Evolutionary conservation across 2,797 vertebrate species (phyloP), one percentile per base, ranked within the genome.

Genomic region (Myoxocephalus aenaeus): DNA sequence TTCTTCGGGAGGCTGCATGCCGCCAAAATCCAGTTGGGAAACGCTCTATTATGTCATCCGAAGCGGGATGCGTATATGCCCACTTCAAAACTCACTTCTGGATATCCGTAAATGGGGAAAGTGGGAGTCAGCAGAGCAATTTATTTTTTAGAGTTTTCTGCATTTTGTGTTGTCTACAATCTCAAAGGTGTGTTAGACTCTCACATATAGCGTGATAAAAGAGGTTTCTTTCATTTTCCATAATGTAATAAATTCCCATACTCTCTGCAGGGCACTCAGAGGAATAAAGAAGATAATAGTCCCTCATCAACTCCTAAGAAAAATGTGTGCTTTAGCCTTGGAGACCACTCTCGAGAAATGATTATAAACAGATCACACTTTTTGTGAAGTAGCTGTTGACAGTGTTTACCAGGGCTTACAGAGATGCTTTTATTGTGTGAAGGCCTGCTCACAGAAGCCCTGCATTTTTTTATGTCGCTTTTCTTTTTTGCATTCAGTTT

Each of bases 181-280:
- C n/a, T 68, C 34, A 54, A 57, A 64, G 50, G 40, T 75, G 77
- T 57, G 48, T 67, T 70, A 13, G 36, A 72, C 44, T 25, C 70
- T 71, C 34, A 51, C 36, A 50, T 57, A 25, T 7, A 54, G 12
- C 29, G n/a, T 40, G 46, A 76, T 73, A 54, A 75, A 78, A 66
- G 63, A 8, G 36, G 6, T 65, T 69, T 69, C 57, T 59, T 72
- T 77, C 42, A 78, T 80, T 80, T 79, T 22, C 74, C 12, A 57
- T 73, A 76, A 62, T 72, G 40, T 50, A 20, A 82, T 91, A 75
- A 82, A 70, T 86, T 86, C 82, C 25, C 62, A 66, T 78, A 77
- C 29, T 80, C 29, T 81, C 66, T 58, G 50, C 53, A 77, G 56
- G 57, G 69, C 73, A 64, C 70, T 80, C 68, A 51, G 42, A 81